A percentile compares a stretch with the other conserved stretches of the same genome.
These are phyloP conservation scores for Scrobipalpa atriplicella DNA, from an alignment of 2,888 invertebrate genomes.

Conservation along the genomic window DNA sequence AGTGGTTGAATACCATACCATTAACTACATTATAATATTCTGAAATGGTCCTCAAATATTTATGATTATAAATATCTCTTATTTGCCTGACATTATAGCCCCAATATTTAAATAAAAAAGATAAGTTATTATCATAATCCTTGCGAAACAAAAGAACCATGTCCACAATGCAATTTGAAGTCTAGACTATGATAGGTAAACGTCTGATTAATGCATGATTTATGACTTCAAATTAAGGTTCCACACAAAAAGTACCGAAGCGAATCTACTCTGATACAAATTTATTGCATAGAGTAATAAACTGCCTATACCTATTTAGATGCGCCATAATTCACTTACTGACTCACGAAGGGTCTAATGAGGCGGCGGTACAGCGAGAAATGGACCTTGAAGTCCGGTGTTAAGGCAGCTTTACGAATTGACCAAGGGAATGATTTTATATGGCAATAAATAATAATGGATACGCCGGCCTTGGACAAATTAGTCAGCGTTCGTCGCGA, in stretches of 20 bases:
- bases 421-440: slow-evolving; percentile 56
- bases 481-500: slow-evolving; percentile 62
- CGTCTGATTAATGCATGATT: slow-evolving; percentile 2
- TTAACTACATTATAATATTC: too few species aligned
- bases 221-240: slow-evolving; percentile 1
- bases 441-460: slow-evolving; percentile 80
- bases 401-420: slow-evolving; percentile 50
- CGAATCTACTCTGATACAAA: slow-evolving; percentile 13
- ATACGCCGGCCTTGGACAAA: slow-evolving; percentile 76
- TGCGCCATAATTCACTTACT: slow-evolving; percentile 57
- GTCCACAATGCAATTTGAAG: neutral
- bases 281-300: slow-evolving; percentile 22
- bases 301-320: slow-evolving; percentile 22
- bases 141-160: neutral
- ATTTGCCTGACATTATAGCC: too few species aligned
- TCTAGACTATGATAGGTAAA: slow-evolving; percentile 2
- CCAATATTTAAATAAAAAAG: too few species aligned
- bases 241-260: neutral
- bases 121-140: neutral
- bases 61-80: too few species aligned
- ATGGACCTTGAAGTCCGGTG: slow-evolving; percentile 44
- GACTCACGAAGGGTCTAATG: slow-evolving; percentile 69
- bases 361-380: slow-evolving; percentile 52
- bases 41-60: too few species aligned
- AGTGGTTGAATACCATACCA: too few species aligned